Conservation (phyloP, 2,888 invertebrate species). For the Pandemis cinnamomeana region DNA sequence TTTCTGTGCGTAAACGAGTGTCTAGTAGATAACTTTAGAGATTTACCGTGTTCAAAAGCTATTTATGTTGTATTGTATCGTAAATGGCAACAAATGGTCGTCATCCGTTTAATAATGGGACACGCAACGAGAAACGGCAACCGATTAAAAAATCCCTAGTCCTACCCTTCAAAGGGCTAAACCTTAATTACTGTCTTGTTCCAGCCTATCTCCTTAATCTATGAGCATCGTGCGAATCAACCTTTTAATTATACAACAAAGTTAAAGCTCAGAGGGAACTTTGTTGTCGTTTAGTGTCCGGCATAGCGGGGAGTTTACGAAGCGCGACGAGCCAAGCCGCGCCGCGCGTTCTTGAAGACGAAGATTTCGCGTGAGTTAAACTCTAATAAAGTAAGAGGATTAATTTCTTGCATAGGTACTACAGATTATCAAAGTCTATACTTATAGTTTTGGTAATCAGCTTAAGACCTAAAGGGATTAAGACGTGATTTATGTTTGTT, state of each 20-base stretch:
- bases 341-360: conserved; percentile 4
- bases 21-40: too few relatives aligned
- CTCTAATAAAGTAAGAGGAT: neutral
- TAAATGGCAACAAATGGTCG: neutral
- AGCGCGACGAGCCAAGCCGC: conserved; percentile 44
- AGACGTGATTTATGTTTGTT: too few relatives aligned
- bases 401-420: neutral
- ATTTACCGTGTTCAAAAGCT: too few relatives aligned
- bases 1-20: too few relatives aligned
- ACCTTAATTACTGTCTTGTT: conserved; percentile 9
- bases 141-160: neutral
- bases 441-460: neutral
- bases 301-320: conserved; percentile 61
- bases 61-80: neutral
- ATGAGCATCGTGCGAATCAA: conserved; percentile 52
- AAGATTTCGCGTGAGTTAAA: conserved; percentile 24
- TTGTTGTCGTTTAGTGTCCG: conserved; percentile 55
- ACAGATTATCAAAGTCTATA: neutral
- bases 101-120: neutral
- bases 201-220: conserved; percentile 26
- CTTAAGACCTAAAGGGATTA: too few relatives aligned
- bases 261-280: conserved; percentile 53
- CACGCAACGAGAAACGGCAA: neutral
- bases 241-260: conserved; percentile 51
- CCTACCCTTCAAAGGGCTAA: neutral